Conservation (phyloP, 2,888 invertebrate genomes). For the Xylophagus ater region DNA sequence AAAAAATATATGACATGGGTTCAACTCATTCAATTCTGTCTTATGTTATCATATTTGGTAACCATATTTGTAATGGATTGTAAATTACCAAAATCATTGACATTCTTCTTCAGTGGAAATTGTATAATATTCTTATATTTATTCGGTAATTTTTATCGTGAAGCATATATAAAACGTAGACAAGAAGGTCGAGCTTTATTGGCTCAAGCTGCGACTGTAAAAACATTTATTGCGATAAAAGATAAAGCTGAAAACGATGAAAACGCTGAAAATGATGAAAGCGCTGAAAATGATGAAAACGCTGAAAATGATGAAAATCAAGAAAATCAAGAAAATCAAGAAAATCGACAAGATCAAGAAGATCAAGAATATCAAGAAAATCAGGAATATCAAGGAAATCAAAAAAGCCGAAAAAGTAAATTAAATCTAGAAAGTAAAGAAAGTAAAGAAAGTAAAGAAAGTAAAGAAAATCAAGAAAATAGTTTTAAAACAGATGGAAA, state of each 20-base stretch:
- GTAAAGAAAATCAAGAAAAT: too few relatives aligned
- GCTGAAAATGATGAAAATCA: constrained; percentile 13
- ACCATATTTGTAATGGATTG: constrained; percentile 43
- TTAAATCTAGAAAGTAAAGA: too few relatives aligned
- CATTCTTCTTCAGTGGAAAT: constrained; percentile 46
- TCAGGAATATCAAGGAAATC: too few relatives aligned
- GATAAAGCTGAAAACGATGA: constrained; percentile 26
- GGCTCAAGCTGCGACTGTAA: constrained; percentile 12
- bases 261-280: constrained; percentile 25
- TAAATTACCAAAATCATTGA: constrained; percentile 44
- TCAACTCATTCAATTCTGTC: constrained; percentile 49
- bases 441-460: too few relatives aligned
- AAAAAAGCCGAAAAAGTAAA: too few relatives aligned
- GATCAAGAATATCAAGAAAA: too few relatives aligned
- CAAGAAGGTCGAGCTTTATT: too few relatives aligned
- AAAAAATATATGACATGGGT: constrained; percentile 44
- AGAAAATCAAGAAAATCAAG: neutral
- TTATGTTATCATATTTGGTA: constrained; percentile 53
- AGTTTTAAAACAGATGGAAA: too few relatives aligned
- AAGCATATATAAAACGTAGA: constrained; percentile 44
- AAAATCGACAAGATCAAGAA: constrained; percentile 7
- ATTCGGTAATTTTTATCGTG: constrained; percentile 48
- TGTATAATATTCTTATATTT: constrained; percentile 46
- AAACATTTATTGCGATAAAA: neutral
- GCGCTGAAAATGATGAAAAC: constrained; percentile 26